Base-by-base conservation (phyloP, 1,140 invertebrate genomes). In the Orius laevigatus region DNA sequence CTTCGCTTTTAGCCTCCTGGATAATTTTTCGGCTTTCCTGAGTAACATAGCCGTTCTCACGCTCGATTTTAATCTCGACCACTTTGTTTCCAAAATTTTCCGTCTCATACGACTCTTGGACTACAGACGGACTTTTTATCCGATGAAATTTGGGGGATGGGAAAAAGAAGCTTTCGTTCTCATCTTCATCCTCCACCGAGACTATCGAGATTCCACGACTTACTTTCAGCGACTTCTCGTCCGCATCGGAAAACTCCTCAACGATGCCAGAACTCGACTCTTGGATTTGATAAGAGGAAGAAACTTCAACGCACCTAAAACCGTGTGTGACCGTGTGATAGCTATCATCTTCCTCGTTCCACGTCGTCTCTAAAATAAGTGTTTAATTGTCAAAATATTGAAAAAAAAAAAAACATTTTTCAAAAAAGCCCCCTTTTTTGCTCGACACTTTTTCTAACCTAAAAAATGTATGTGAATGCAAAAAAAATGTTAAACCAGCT, bases 171-270 rank as follows among this genome's bases (percentile, higher is more conserved):
- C 41, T 19, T 42, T 42, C 25, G 25, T 25, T n/a, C n/a, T 48
- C 68, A 25, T 78, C 76, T 51, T 78, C 76, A 58, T 78, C 76
- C 0, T 75, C 76, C 9, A 76, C 62, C 0, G 75, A 77, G 16
- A 72, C 67, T 4, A 79, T 78, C 0, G 76, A 78, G 12, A 78
- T 60, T 3, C 70, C 70, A 53, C 73, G 66, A 11, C 54, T 54
- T 11, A 68, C 55, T 54, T 60, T 68, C 15, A 56, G 39, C 40
- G 32, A 38, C 42, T 43, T 46, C 18, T 63, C 57, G 54, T 61
- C 49, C 36, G 32, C 51, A 25, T 54, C 49, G 12, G 53, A 51
- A 51, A 46, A 54, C 38, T 54, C 53, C 55, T 72, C 70, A 25
- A 72, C 68, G 16, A 71, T 63, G 6, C 67, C 67, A 18, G 51